A percentile compares a stretch with the other conserved stretches of the same genome.
Conservation (phyloP, 2,888 invertebrate genomes). For the Idaea biselata region DNA sequence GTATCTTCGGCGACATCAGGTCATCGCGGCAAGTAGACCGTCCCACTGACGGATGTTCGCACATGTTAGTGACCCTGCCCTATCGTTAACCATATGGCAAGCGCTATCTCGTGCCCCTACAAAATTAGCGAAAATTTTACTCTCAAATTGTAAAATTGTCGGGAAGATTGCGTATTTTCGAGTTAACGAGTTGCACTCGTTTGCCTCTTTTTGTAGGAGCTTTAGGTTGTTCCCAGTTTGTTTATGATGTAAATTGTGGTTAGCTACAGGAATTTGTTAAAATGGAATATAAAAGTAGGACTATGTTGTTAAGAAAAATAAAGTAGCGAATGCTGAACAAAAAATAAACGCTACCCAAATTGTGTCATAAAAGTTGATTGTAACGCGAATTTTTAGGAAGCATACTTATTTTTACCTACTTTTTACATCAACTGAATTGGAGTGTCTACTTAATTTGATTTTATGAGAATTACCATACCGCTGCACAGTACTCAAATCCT, state of each 20-base stretch:
- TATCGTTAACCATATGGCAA: constrained; percentile 74
- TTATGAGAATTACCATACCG: not conserved
- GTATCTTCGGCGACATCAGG: constrained; percentile 44
- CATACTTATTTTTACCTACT: not conserved
- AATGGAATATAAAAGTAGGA: constrained; percentile 12
- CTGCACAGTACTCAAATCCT: not conserved
- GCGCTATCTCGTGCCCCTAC: constrained; percentile 50
- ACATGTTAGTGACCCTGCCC: constrained; percentile 76
- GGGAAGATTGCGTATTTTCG: constrained; percentile 36
- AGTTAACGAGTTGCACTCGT: constrained; percentile 34
- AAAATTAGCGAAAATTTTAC: constrained; percentile 54
- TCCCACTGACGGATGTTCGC: constrained; percentile 66
- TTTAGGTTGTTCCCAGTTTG: constrained; percentile 16
- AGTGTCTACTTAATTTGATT: not conserved
- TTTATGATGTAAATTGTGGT: constrained; percentile 17
- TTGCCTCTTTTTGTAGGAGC: constrained; percentile 24
- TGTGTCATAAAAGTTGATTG: constrained; percentile 10
- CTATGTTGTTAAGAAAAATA: constrained; percentile 8
- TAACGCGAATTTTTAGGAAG: not conserved
- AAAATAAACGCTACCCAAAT: constrained; percentile 18
- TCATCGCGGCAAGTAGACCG: constrained; percentile 67
- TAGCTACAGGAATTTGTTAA: constrained; percentile 11
- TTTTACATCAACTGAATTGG: constrained; percentile 3
- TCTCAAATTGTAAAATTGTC: constrained; percentile 31
- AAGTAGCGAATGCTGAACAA: not conserved